phyloP scores from a whole-genome alignment of 92 coral and sea anemone genomes.

The Plumapathes pennacea region DNA sequence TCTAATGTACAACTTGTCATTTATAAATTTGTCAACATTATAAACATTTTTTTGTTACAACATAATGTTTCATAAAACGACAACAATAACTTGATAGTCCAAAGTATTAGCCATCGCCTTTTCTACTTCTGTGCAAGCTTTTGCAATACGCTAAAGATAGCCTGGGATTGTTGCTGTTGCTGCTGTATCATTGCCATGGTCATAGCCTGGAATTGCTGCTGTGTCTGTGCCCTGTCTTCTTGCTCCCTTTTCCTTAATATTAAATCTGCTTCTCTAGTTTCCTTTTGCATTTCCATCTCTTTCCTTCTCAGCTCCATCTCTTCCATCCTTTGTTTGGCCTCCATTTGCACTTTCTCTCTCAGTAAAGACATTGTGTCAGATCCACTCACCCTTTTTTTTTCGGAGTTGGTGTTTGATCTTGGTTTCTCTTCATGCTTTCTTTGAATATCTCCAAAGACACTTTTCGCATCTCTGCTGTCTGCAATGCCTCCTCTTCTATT shows the following conservation, averaged over 20 bases:
- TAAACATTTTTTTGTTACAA: too few relatives aligned
- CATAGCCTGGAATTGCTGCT: constrained; percentile 2
- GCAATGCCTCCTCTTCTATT: constrained; percentile 12
- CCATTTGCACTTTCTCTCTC: constrained; percentile 36
- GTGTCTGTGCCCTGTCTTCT: constrained; percentile 19
- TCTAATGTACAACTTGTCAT: too few relatives aligned
- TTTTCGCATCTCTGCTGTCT: constrained; percentile 35
- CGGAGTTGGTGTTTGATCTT: constrained; percentile 20
- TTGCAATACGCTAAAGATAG: too few relatives aligned
- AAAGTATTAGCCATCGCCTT: too few relatives aligned
- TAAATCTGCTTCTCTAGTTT: constrained; percentile 18
- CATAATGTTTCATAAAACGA: too few relatives aligned
- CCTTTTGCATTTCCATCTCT: constrained; percentile 30
- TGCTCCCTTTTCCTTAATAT: too few relatives aligned
- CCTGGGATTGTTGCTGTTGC: too few relatives aligned
- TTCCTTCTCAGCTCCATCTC: constrained; percentile 26
- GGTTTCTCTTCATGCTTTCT: constrained; percentile 30
- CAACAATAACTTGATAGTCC: too few relatives aligned
- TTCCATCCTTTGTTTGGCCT: constrained; percentile 19
- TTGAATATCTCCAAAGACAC: constrained; percentile 31
- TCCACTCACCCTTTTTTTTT: constrained; percentile 41
- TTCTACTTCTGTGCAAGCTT: too few relatives aligned
- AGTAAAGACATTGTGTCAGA: constrained; percentile 37
- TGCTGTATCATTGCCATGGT: background rate
- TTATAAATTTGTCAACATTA: too few relatives aligned